Evolutionary conservation across 2,888 invertebrate species (phyloP).

Genomic region (Drosophila borborema): DNA sequence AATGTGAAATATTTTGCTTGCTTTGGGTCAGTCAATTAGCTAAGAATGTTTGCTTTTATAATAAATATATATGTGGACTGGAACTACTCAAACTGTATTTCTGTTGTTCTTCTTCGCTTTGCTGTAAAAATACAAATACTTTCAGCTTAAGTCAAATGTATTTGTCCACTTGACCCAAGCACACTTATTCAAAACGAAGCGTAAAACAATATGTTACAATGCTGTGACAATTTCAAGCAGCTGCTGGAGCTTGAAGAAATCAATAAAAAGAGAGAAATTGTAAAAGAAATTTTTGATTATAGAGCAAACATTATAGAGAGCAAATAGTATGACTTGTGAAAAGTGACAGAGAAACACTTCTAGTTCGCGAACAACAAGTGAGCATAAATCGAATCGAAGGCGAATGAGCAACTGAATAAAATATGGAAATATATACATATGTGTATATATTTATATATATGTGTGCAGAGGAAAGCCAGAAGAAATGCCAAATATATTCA

Average conservation of each 20-base stretch:
- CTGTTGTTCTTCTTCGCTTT: too few species aligned
- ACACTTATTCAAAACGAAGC: background rate
- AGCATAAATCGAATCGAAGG: slow-evolving; percentile 4
- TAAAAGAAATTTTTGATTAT: background rate
- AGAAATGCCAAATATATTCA: slow-evolving; percentile 15
- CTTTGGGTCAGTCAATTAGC: slow-evolving; percentile 41
- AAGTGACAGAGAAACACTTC: slow-evolving; percentile 36
- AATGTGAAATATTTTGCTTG: slow-evolving; percentile 13
- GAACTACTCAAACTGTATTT: background rate
- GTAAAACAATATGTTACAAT: slow-evolving; percentile 20
- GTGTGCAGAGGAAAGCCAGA: background rate
- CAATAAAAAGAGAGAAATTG: slow-evolving; percentile 40
- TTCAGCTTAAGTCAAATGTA: background rate
- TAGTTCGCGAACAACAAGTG: background rate
- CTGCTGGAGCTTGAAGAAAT: slow-evolving; percentile 20
- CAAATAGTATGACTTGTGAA: background rate
- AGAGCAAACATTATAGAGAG: background rate
- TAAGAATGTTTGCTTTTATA: background rate
- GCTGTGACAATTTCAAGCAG: slow-evolving; percentile 35
- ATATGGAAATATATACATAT: slow-evolving; percentile 39
- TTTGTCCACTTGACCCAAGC: background rate
- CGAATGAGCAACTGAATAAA: slow-evolving; percentile 10
- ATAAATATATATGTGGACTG: background rate
- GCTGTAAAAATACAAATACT: background rate
- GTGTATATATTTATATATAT: too few species aligned